These are phyloP conservation scores for Paratrypauchen microcephalus DNA, from an alignment of 2,797 vertebrate genomes.

Conservation along the genomic window DNA sequence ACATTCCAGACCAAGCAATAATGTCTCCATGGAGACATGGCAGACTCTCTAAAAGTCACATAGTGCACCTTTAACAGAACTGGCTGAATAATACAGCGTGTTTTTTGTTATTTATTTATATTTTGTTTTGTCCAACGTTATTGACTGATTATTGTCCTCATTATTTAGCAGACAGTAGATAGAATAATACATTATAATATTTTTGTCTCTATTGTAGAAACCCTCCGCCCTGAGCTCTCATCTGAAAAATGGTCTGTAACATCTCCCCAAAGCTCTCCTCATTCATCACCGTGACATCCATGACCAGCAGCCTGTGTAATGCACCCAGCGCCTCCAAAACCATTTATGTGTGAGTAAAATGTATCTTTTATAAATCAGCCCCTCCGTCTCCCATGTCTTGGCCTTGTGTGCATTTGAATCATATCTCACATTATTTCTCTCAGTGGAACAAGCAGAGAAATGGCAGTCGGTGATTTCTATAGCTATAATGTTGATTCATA, in stretches of 20 bases:
- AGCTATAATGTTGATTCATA: conserved; percentile 13
- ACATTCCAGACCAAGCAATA: neutral
- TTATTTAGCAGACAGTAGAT: neutral
- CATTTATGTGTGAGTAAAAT: conserved; percentile 56
- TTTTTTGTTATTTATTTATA: too few species aligned
- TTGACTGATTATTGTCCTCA: neutral
- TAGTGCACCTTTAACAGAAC: neutral
- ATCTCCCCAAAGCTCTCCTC: conserved; percentile 34
- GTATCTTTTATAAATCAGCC: conserved; percentile 63
- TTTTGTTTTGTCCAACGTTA: too few species aligned
- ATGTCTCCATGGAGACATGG: neutral
- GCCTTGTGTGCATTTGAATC: conserved; percentile 20
- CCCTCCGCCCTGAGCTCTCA: conserved; percentile 30
- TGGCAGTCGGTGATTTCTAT: conserved; percentile 32
- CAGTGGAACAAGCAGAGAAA: conserved; percentile 20
- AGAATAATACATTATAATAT: conserved; percentile 12
- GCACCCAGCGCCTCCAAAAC: conserved; percentile 55
- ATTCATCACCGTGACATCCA: conserved; percentile 63
- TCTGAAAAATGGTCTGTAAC: conserved; percentile 54
- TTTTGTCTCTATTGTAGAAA: conserved; percentile 31
- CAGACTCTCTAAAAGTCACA: too few species aligned
- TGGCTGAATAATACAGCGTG: neutral
- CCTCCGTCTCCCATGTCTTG: conserved; percentile 29
- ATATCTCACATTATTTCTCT: conserved; percentile 10
- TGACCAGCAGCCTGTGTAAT: conserved; percentile 62